Evolutionary conservation across 2,797 vertebrate genomes (phyloP).

Genomic region (Lutjanus campechanus): DNA sequence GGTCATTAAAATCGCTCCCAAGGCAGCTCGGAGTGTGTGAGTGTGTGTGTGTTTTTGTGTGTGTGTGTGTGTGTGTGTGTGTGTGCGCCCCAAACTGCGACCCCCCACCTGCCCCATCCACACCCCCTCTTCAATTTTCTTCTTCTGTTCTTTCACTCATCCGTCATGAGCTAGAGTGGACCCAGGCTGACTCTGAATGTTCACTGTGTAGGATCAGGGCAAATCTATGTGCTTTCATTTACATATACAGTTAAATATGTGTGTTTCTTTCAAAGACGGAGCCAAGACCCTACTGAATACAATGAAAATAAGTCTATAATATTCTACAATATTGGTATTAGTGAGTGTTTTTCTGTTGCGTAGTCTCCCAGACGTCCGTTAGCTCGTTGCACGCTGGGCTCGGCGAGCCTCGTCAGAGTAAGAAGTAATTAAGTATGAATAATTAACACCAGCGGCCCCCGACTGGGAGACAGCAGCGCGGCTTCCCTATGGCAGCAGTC

Average conservation of each 20-base stretch:
- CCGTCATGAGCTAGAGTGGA: constrained; percentile 64
- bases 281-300: neutral
- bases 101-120: constrained; percentile 27
- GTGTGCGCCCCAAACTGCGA: constrained; percentile 40
- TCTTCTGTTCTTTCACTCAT: constrained; percentile 69
- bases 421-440: constrained; percentile 90
- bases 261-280: constrained; percentile 11
- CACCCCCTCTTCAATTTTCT: constrained; percentile 64
- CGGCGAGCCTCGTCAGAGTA: constrained; percentile 69
- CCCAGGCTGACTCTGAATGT: constrained; percentile 49
- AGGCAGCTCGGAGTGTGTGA: constrained; percentile 81
- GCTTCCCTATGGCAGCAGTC: constrained; percentile 80
- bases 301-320: constrained; percentile 16
- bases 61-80: constrained; percentile 51
- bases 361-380: constrained; percentile 69
- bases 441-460: constrained; percentile 85
- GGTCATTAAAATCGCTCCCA: constrained; percentile 90
- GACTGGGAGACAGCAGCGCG: constrained; percentile 79
- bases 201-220: constrained; percentile 17
- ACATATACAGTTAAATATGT: constrained; percentile 33
- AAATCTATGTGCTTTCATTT: constrained; percentile 49
- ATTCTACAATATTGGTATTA: constrained; percentile 42
- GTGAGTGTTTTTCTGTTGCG: constrained; percentile 43
- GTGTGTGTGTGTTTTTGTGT: too few species aligned
- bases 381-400: constrained; percentile 67